Evolutionary conservation across 1,140 invertebrate genomes (phyloP), one percentile per base, ranked within the genome.

Genomic region (Pseudobourletiella spinata): DNA sequence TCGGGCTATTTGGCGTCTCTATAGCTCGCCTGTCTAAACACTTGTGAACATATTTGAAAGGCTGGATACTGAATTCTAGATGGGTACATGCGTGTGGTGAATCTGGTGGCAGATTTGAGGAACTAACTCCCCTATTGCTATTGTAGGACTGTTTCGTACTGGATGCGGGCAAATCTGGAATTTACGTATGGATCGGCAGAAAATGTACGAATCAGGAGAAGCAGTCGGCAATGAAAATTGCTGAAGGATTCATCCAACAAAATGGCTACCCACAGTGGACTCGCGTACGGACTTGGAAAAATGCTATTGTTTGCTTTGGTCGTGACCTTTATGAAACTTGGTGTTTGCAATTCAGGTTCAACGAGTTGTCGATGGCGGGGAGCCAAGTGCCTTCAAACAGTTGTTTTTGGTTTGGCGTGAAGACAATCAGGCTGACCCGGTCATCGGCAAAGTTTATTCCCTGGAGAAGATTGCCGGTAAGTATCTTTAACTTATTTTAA

Each of bases 121-220:
- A n/a, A n/a, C n/a, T n/a, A n/a, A n/a, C n/a, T 39, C n/a, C 32
- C 32, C 32, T 8, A 39, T n/a, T 39, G 8, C 32, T 39, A 39
- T 55, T 55, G 3, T 24, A 86, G 81, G 89, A 93, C 72, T 87
- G 85, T 62, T 93, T 90, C 69, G 86, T 93, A 61, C 74, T 94
- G 72, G 89, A 93, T 73, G 86, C 87, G 4, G 86, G 84, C 3
- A 82, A 82, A 56, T 85, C 86, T 50, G 87, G 86, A 29, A 81
- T 94, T 43, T 94, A 84, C 74, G 87, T 89, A 1, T 94, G 90
- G 90, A 82, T 91, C 56, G 90, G 91, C 24, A 87, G 84, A 70
- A 80, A 83, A 32, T 83, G 87, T 30, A 86, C 84, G 2, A 77
- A 80, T 54, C 81, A 85, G 71, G 90, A 93, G 76, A 89, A 88